Base-by-base conservation (phyloP, 2,113 vertebrate genomes). In the Crotalus helleri region DNA sequence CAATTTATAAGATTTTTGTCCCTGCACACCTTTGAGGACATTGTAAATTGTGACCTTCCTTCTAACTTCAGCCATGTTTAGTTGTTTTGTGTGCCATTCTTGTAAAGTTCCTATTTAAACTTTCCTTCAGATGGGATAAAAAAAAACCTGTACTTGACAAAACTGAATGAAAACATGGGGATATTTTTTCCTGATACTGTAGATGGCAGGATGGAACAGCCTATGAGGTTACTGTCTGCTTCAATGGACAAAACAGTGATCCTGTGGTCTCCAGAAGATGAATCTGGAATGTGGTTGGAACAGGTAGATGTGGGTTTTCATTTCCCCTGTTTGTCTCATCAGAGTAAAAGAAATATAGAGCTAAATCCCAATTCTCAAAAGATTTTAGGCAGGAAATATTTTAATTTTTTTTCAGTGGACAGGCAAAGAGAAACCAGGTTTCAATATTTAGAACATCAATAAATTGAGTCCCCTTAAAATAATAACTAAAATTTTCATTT, bases 241-340 rank as follows among this genome's bases (percentile, higher is more conserved):
- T 99, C 99, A 87, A 99, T 99, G 99, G 99, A 99, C 97, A 99
- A 99, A 98, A 99, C 98, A 85, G 98, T 99, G 98, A 99, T 99
- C 95, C 96, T 99, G 29, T 99, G 99, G 99, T 98, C 98, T 95
- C 99, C 99, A 49, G 99, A 99, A 96, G 98, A 99, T 93, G 98
- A 98, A 92, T 99, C 99, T 85, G 99, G 99, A 51, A 98, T 99
- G 91, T 99, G 99, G 99, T 96, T 99, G 55, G 99, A 99, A 96
- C 98, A 99, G 98, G 99, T 98, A 96, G 98, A 97, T 94, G 21
- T 54, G 69, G 7, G 91, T 92, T 91, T 92, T 74, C 29, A 29
- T 29, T 92, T 54, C 39, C 26, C 21, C 11, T 57, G 11, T 90
- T 51, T 93, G 39, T 23, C 0, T 26, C 29, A 81, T 23, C 29